Conservation (phyloP, 2,888 invertebrate species). For the Pteria penguin region DNA sequence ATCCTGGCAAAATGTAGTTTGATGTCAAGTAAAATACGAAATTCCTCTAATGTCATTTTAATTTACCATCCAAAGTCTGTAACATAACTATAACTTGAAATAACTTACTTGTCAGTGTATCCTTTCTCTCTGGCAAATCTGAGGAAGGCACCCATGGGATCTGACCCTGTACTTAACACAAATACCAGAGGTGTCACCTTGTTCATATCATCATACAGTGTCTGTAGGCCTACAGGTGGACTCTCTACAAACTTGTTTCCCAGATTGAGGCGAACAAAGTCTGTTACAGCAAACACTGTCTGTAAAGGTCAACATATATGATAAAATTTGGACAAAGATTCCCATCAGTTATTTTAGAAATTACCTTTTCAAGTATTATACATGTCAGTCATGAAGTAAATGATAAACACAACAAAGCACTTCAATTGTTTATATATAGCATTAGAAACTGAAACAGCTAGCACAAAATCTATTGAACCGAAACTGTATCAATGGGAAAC, state of each 20-base stretch:
- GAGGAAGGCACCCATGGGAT: slow-evolving; percentile 80
- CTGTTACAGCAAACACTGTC: slow-evolving; percentile 89
- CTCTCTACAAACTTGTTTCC: slow-evolving; percentile 91
- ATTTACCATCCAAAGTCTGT: too few species aligned
- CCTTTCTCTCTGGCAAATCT: slow-evolving; percentile 79
- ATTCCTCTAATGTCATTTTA: too few species aligned
- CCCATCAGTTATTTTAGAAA: too few species aligned
- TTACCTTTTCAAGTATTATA: too few species aligned
- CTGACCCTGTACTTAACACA: slow-evolving; percentile 90
- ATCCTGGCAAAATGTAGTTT: not conserved
- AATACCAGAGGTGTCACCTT: slow-evolving; percentile 89
- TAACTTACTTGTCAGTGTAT: slow-evolving; percentile 76
- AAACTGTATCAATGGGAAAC: not conserved
- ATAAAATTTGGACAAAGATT: too few species aligned
- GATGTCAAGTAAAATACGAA: too few species aligned
- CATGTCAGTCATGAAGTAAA: too few species aligned
- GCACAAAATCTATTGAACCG: not conserved
- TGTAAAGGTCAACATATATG: too few species aligned
- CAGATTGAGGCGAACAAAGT: slow-evolving; percentile 88
- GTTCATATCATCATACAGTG: slow-evolving; percentile 80
- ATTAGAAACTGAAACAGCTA: not conserved
- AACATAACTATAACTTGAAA: not conserved
- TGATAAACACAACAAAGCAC: not conserved
- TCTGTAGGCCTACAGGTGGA: slow-evolving; percentile 85
- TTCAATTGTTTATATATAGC: not conserved